Evolutionary conservation across 2,113 vertebrate genomes (phyloP).

Genomic region (Gadus macrocephalus): DNA sequence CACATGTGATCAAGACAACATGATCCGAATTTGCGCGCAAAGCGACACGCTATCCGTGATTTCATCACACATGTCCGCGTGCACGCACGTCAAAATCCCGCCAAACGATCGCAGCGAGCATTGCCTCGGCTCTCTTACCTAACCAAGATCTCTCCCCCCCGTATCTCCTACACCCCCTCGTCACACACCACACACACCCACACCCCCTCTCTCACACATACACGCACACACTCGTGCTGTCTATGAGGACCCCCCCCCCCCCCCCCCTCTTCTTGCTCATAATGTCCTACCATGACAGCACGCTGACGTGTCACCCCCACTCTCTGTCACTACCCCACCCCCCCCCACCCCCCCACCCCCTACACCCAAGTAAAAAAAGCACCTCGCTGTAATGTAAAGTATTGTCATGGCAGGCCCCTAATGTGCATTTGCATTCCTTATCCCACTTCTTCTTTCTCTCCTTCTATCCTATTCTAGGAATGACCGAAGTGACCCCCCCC

Average conservation of each 20-base stretch:
- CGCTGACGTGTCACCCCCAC: constrained; percentile 31
- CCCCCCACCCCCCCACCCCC: neutral
- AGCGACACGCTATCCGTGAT: constrained; percentile 22
- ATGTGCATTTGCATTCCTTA: constrained; percentile 48
- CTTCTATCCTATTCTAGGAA: constrained; percentile 25
- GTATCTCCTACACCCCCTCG: neutral
- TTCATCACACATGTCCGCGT: constrained; percentile 28
- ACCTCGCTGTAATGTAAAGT: neutral
- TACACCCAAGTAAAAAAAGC: constrained; percentile 2
- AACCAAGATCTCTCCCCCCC: constrained; percentile 14
- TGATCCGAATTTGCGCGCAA: constrained; percentile 45
- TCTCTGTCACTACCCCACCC: constrained; percentile 2
- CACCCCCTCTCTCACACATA: neutral
- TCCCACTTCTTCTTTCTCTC: constrained; percentile 31
- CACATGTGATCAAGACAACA: constrained; percentile 38
- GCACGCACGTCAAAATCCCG: constrained; percentile 40
- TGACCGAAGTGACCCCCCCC: constrained; percentile 5
- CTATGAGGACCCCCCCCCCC: constrained; percentile 2
- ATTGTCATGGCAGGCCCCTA: constrained; percentile 15
- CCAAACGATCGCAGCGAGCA: constrained; percentile 44
- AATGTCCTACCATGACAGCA: constrained; percentile 39
- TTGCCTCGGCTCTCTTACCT: constrained; percentile 19
- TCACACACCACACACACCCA: neutral
- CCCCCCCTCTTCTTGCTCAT: constrained; percentile 32
- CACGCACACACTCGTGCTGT: constrained; percentile 20